Base-by-base conservation (phyloP, 2,888 invertebrate species). In the Brachypterus glaber region DNA sequence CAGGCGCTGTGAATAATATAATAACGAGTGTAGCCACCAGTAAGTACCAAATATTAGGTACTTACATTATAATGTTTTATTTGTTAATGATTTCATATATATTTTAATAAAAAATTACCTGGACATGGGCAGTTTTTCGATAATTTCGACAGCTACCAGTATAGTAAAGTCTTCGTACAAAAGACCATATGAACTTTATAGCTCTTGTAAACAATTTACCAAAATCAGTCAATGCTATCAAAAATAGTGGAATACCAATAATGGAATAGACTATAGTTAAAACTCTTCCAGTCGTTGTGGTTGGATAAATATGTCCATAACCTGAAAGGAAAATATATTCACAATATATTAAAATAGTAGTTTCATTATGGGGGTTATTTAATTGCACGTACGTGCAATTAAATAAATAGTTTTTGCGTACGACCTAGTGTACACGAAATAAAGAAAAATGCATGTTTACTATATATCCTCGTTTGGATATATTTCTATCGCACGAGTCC, bases 221-320 rank as follows among this genome's bases (percentile, higher is more conserved):
- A 59, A 96, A 86, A 69, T 95, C 93, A 25, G 93, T 91, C 48
- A 98, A 66, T 11, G 95, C 81, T 39, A 97, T 88, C 50, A 97
- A 72, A 66, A 97, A 93, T 54, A 97, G 73, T 0, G 97, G 97
- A 54, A 97, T 96, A 8, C 97, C 97, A 45, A 97, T 78, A 44
- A 90, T 79, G 17, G 97, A 90, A 63, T 98, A 98, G 16, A 89
- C 69, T 47, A 98, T 92, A 1, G 95, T 93, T 32, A 92, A 74
- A 1, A 84, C 78, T 45, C 85, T 76, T 5, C 96, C 97, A 8
- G 81, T 77, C 4, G 69, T 76, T 8, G 97, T 97, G 50, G 82
- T 83, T 1, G 97, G 96, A 32, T 87, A 82, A 53, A 97, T 88
- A 64, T 97, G 92, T 43, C 97, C 96, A 69, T 97, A 97, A 56